Evolutionary conservation across 2,888 invertebrate genomes (phyloP), one percentile per base, ranked within the genome.

Genomic region (Parnassius apollo): DNA sequence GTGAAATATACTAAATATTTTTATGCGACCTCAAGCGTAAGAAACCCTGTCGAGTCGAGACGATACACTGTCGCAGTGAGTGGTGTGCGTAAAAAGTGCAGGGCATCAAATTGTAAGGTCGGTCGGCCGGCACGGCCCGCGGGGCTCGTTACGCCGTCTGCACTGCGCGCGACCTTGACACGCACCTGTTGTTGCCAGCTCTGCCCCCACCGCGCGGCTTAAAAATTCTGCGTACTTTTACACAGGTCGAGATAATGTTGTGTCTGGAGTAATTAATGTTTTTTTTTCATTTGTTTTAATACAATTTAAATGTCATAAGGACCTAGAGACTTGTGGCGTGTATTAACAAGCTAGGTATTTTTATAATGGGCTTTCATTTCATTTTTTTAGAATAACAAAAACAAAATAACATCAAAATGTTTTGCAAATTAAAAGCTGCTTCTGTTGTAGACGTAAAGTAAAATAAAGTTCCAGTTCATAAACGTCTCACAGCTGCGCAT

Each of bases 91-190:
- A 52, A 61, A 65, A 65, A 66, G 65, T 65, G 65, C 61, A 63
- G 67, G 67, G 67, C 70, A 70, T 71, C 71, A 71, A 70, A 70
- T 67, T 62, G 69, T 73, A 75, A 77, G 78, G 79, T 74, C 75
- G 69, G 59, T 53, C 46, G 51, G 63, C 42, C 63, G 63, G 50
- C 59, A 51, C 65, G 71, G 65, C 52, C 65, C 66, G 71, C 71
- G 74, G 68, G 75, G 72, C 72, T 66, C 70, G 74, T 70, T 70
- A 70, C 70, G 71, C 69, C 69, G 73, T 71, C 71, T 68, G 70
- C 59, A 52, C 59, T 50, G 62, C 62, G 62, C 48, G 59, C 62
- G 63, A 63, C 63, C 63, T 63, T 63, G 63, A 63, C 63, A 63
- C 63, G 63, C 63, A 63, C 63, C 63, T 63, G 63, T 57, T 57